These are phyloP conservation scores for Pinctada fucata DNA, from an alignment of 2,888 invertebrate genomes.

Conservation along the genomic window DNA sequence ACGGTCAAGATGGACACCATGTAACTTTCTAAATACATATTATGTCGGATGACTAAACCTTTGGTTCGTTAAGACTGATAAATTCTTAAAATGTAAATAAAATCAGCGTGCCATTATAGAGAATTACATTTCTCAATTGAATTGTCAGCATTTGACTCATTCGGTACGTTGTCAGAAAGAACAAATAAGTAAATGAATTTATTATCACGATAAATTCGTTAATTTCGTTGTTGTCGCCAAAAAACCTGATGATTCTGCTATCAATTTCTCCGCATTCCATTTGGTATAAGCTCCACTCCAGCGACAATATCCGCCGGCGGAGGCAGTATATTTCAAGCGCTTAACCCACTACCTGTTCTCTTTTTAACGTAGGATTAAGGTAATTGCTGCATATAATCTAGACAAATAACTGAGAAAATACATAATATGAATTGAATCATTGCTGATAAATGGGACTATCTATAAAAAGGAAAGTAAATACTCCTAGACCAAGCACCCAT, in stretches of 20 bases:
- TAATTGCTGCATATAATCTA: conserved; percentile 42
- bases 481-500: conserved; percentile 33
- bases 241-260: neutral
- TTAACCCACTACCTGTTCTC: conserved; percentile 29
- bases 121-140: too few species aligned
- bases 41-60: too few species aligned
- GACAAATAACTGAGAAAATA: conserved; percentile 44
- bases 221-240: conserved; percentile 9
- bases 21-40: too few species aligned
- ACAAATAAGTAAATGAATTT: neutral
- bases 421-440: conserved; percentile 39
- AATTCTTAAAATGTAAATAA: too few species aligned
- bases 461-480: conserved; percentile 41
- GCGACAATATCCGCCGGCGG: neutral
- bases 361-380: conserved; percentile 39
- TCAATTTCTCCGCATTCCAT: neutral
- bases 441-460: conserved; percentile 41
- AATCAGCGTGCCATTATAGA: too few species aligned
- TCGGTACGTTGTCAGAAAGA: neutral
- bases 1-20: too few species aligned
- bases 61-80: too few species aligned
- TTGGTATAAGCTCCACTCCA: neutral
- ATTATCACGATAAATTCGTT: conserved; percentile 1
- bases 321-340: neutral
- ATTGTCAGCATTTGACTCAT: too few species aligned